A percentile compares a stretch with the other conserved stretches of the same genome.
Evolutionary conservation across 2,888 invertebrate species (phyloP).

Genomic region (Didymodactylos carnosus): DNA sequence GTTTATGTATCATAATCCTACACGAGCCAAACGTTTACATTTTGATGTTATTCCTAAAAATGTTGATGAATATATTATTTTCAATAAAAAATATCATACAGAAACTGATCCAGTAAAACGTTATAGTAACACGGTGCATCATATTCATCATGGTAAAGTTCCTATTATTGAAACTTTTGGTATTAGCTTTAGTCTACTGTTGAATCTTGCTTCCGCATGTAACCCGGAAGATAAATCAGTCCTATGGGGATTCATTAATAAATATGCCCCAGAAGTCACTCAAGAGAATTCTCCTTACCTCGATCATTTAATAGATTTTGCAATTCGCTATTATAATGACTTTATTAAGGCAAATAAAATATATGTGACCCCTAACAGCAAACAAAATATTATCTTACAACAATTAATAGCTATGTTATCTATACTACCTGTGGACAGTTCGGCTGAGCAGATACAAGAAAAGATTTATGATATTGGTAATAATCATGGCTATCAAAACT

Average conservation of each 20-base stretch:
- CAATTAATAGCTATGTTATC: neutral
- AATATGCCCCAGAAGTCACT: neutral
- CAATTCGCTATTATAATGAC: neutral
- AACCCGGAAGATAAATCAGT: neutral
- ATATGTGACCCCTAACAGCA: neutral
- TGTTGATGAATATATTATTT: neutral
- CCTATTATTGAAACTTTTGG: neutral
- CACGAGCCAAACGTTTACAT: neutral
- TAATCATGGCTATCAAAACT: neutral
- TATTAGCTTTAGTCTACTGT: neutral
- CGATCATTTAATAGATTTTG: neutral
- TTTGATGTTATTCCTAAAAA: neutral
- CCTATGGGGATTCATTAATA: neutral
- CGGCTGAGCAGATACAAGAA: neutral
- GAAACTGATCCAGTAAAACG: neutral
- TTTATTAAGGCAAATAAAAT: neutral
- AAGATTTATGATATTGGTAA: neutral
- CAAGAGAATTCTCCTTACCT: neutral
- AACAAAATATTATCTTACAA: neutral
- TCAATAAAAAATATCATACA: neutral
- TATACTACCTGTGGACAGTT: neutral
- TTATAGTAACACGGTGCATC: neutral
- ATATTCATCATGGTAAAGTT: neutral
- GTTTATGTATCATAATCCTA: neutral
- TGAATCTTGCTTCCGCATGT: neutral